Base-by-base conservation (phyloP, 2,888 invertebrate species). In the Trichogramma evanescens region DNA sequence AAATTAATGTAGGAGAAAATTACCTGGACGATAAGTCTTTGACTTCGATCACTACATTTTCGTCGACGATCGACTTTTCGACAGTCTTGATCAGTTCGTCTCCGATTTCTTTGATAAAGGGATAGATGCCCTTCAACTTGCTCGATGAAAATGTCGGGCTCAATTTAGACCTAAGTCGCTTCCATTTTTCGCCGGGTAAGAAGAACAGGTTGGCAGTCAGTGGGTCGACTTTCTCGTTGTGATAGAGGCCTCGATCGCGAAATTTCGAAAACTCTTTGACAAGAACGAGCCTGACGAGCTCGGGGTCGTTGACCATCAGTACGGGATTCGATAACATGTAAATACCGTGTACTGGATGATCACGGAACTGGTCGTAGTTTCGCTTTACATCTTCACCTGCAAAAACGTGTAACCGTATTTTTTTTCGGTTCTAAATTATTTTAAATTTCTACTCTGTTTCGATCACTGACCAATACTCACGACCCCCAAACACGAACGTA, bases 61-160 rank as follows among this genome's bases (percentile, higher is more conserved):
- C 60, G 4, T 6, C 8, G 26, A 50, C 57, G 3, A 46, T 57
- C 4, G 39, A 46, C 2, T 64, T 46, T 6, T 63, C 61, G 4
- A 70, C 51, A 39, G 54, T 53, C 10, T 45, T 43, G 5, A 26
- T 43, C 26, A 76, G 58, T 42, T 65, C 64, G 44, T 71, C 68
- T 1, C 71, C 72, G 40, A 68, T 67, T 2, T 71, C 70, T 43
- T 67, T 68, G 6, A 78, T 60, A 1, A 69, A 63, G 2, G 66
- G 61, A 41, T 74, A 77, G 72, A 78, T 76, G 54, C 68, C 67
- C 58, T 76, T 78, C 66, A 78, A 71, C 62, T 77, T 78, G 3
- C 77, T 76, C 0, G 77, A 71, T 1, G 78, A 78, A 62, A 79
- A 78, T 4, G 76, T 75, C 6, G 78, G 77, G 1, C 74, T 73